A percentile compares a stretch with the other conserved stretches of the same genome.
Conservation (phyloP, 2,797 vertebrate species). For the Paguma larvata region DNA sequence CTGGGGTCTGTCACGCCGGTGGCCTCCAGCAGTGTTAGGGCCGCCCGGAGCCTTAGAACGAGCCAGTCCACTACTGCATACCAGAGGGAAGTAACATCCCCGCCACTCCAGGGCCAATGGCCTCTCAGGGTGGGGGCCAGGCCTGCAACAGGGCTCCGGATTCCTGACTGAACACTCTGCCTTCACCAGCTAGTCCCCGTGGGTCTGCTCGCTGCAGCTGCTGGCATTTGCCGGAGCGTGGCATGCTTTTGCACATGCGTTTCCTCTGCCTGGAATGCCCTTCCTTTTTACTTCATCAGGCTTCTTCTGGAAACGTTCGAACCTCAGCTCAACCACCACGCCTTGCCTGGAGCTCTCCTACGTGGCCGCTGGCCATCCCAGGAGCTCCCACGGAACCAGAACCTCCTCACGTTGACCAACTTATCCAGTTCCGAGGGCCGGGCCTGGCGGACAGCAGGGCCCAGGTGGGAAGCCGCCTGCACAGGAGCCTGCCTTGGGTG, state of each 20-base stretch:
- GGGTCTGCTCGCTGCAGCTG: background rate
- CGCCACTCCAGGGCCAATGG: accelerated
- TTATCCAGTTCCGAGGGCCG: background rate
- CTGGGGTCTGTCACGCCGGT: background rate
- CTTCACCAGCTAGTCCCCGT: background rate
- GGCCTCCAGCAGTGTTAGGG: background rate
- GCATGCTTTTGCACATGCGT: background rate
- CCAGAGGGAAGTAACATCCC: background rate
- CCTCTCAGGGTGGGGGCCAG: background rate
- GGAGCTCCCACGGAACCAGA: background rate
- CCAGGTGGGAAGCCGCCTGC: background rate
- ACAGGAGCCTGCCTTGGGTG: background rate
- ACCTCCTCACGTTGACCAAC: background rate
- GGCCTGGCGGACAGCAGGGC: background rate
- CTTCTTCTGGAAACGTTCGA: background rate
- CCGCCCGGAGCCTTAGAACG: background rate
- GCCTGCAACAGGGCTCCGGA: background rate
- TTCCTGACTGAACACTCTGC: accelerated
- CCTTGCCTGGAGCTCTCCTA: background rate
- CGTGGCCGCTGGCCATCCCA: background rate
- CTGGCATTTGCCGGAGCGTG: background rate
- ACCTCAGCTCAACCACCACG: background rate
- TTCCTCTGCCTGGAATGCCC: background rate
- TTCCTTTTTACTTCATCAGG: background rate
- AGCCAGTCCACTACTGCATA: background rate